phyloP scores from a whole-genome alignment of 1,140 invertebrate genomes.

The Diorhabda carinulata region DNA sequence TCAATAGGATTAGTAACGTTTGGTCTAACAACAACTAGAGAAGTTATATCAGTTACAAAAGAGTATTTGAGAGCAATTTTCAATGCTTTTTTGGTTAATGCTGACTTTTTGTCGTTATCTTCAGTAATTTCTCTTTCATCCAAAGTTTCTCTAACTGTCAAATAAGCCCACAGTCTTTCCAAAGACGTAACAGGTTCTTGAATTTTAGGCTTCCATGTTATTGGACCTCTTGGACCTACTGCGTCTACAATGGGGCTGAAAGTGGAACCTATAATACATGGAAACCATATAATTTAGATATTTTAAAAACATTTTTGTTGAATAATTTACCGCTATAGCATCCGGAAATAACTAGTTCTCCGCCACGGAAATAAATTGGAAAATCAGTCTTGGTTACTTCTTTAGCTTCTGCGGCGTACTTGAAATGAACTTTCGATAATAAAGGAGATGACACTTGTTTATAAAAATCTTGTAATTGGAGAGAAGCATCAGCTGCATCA shows the following conservation, averaged over 20 bases:
- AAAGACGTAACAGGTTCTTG: constrained; percentile 5
- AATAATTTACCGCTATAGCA: constrained; percentile 19
- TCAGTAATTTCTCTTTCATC: constrained; percentile 50
- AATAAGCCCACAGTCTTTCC: constrained; percentile 60
- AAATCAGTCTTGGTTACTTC: constrained; percentile 48
- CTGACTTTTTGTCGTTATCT: constrained; percentile 37
- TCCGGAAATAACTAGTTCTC: constrained; percentile 58
- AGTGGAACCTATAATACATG: not conserved
- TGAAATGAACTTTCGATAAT: constrained; percentile 60
- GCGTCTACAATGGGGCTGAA: not conserved
- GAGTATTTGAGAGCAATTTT: constrained; percentile 55
- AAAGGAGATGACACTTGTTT: constrained; percentile 63
- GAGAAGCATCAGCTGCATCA: constrained; percentile 61
- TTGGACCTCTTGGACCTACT: not conserved
- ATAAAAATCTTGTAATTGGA: constrained; percentile 67
- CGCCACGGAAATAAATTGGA: constrained; percentile 53
- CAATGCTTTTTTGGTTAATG: constrained; percentile 45
- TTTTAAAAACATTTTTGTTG: not conserved
- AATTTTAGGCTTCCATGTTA: constrained; percentile 47
- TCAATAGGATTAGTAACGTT: constrained; percentile 36
- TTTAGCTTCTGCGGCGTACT: constrained; percentile 52
- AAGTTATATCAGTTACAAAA: constrained; percentile 66
- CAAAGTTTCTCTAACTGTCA: constrained; percentile 58
- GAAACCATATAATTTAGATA: not conserved
- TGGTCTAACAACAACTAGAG: constrained; percentile 65